phyloP scores from a whole-genome alignment of 2,888 invertebrate species.

The Melieria picta region DNA sequence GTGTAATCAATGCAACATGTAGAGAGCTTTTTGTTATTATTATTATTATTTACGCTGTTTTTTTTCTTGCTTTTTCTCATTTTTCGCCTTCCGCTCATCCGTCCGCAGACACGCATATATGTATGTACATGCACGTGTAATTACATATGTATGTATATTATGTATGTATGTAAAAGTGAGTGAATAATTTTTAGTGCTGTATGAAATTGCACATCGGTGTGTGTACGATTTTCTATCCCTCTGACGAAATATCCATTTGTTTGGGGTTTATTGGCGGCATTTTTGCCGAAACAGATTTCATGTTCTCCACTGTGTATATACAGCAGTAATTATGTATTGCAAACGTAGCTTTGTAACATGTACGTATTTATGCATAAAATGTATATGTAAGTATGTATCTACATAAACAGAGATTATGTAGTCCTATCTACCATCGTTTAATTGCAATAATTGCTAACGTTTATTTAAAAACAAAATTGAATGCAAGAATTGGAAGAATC shows the following conservation, averaged over 20 bases:
- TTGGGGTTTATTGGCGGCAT: too few relatives aligned
- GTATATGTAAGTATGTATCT: too few relatives aligned
- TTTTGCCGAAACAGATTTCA: too few relatives aligned
- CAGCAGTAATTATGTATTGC: too few relatives aligned
- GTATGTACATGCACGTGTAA: background rate
- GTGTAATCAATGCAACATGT: constrained; percentile 66
- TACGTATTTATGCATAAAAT: too few relatives aligned
- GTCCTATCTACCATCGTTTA: too few relatives aligned
- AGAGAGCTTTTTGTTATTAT: constrained; percentile 46
- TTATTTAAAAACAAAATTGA: too few relatives aligned
- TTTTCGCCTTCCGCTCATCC: constrained; percentile 36
- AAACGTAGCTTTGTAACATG: too few relatives aligned
- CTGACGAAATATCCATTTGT: constrained; percentile 4
- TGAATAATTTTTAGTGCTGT: background rate
- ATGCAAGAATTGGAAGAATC: too few relatives aligned
- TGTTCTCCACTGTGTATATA: too few relatives aligned
- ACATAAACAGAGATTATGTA: too few relatives aligned
- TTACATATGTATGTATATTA: background rate
- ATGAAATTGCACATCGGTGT: background rate
- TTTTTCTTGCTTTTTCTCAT: constrained; percentile 36
- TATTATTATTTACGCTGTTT: constrained; percentile 36
- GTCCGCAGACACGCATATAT: background rate
- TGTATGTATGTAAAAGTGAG: background rate
- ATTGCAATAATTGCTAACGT: too few relatives aligned
- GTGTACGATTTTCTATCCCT: constrained; percentile 11